Evolutionary conservation across 2,797 vertebrate genomes (phyloP).

Genomic region (Gymnocypris eckloni): DNA sequence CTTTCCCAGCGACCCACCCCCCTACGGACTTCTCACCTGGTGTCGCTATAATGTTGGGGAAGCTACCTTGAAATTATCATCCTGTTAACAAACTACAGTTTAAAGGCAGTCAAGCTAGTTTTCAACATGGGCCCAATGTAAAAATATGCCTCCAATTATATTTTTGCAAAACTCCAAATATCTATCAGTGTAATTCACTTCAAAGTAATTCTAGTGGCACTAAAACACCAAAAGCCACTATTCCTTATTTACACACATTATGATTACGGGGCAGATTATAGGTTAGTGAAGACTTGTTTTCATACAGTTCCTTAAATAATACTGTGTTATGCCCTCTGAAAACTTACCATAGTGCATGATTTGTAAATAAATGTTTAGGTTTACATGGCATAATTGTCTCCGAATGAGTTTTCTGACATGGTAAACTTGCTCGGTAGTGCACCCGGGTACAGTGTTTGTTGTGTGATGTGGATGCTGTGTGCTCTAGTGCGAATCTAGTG

Average conservation of each 20-base stretch:
- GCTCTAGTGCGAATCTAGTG: not conserved
- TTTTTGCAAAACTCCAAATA: not conserved
- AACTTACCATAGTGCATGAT: not conserved
- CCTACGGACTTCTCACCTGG: conserved; percentile 34
- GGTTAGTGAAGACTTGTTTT: not conserved
- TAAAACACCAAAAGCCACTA: not conserved
- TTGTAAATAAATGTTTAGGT: not conserved
- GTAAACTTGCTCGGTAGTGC: not conserved
- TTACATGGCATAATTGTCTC: not conserved
- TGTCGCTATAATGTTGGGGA: not conserved
- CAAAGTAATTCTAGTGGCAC: not conserved
- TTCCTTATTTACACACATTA: not conserved
- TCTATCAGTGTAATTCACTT: not conserved
- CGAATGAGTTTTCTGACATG: not conserved
- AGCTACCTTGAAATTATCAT: not conserved
- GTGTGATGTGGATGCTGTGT: not conserved
- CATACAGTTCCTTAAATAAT: not conserved
- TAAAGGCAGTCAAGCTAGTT: not conserved
- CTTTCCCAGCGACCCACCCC: conserved; percentile 52
- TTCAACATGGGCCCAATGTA: not conserved
- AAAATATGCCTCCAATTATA: not conserved
- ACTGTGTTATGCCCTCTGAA: not conserved
- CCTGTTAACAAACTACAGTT: not conserved
- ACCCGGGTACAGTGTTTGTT: not conserved
- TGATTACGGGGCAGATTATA: not conserved